Evolutionary conservation across 2,797 vertebrate species (phyloP), one percentile per base, ranked within the genome.

Genomic region (Agapornis canus): DNA sequence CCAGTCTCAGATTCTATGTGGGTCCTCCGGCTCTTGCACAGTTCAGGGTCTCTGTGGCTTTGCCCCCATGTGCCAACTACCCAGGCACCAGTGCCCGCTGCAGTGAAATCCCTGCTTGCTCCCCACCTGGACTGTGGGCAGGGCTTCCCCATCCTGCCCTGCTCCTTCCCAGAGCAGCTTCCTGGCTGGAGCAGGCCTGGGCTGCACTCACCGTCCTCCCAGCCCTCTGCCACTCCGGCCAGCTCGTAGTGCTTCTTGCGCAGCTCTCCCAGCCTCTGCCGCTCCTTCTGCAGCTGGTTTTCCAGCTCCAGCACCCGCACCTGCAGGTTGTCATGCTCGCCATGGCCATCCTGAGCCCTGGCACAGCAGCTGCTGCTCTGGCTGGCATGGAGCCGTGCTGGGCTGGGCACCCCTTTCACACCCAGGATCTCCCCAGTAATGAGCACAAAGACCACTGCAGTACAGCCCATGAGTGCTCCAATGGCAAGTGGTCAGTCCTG

Each of bases 201-300:
- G 42, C 69, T 32, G 13, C 56, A 61, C 92, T 68, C 57, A 98
- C 96, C 91, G 2, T 98, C 98, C 90, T 98, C 99, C 99, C 99
- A 99, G 95, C 99, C 99, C 94, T 99, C 99, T 0, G 99, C 98
- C 22, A 99, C 99, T 0, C 99, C 99, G 0, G 99, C 99, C 86
- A 99, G 97, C 94, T 99, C 98, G 1, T 99, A 99, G 97, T 99
- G 99, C 94, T 99, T 99, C 98, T 99, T 99, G 91, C 99, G 98
- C 92, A 99, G 98, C 79, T 99, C 99, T 10, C 99, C 99, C 35
- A 99, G 98, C 78, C 98, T 99, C 93, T 99, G 98, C 13, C 99
- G 98, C 94, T 99, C 99, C 96, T 98, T 99, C 97, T 99, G 99
- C 87, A 99, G 97, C 54, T 98, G 98, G 1, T 98, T 99, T 96